phyloP scores from a whole-genome alignment of 37 sponge, comb jelly and placozoan species.

The Amphimedon queenslandica region DNA sequence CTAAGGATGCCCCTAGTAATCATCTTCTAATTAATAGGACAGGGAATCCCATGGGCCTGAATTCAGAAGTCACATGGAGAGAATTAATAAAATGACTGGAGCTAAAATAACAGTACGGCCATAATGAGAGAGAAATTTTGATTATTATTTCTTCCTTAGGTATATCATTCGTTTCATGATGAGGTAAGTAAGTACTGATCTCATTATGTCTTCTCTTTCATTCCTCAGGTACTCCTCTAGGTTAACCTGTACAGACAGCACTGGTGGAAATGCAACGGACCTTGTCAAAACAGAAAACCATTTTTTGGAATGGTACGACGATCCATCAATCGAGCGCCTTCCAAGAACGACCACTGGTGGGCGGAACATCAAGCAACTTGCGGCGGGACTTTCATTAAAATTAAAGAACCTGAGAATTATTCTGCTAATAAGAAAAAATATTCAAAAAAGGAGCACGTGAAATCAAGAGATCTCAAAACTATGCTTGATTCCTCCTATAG shows the following conservation, averaged over 20 bases:
- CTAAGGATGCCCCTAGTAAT: too few relatives aligned
- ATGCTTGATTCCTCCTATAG: background rate
- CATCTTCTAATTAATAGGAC: constrained; percentile 70
- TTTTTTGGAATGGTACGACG: constrained; percentile 85
- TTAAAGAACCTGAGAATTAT: constrained; percentile 78
- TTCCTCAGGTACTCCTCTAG: constrained; percentile 10
- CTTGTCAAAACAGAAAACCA: constrained; percentile 81
- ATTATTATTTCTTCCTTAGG: constrained; percentile 36
- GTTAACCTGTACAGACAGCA: constrained; percentile 78
- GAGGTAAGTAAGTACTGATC: constrained; percentile 87
- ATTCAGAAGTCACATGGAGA: constrained; percentile 85
- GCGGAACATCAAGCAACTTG: constrained; percentile 65
- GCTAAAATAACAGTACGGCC: constrained; percentile 82
- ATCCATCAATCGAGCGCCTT: constrained; percentile 94
- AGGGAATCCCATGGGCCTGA: constrained; percentile 94
- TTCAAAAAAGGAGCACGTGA: background rate
- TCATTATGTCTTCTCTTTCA: background rate
- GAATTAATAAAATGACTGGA: constrained; percentile 81
- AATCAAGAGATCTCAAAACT: background rate
- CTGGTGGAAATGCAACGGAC: constrained; percentile 97
- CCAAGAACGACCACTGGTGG: constrained; percentile 89
- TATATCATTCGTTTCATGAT: constrained; percentile 93
- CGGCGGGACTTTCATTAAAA: constrained; percentile 79
- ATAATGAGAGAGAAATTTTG: background rate
- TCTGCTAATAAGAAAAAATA: constrained; percentile 20